Conservation (phyloP, 2,888 invertebrate genomes). For the Trichogramma dendrolimi region DNA sequence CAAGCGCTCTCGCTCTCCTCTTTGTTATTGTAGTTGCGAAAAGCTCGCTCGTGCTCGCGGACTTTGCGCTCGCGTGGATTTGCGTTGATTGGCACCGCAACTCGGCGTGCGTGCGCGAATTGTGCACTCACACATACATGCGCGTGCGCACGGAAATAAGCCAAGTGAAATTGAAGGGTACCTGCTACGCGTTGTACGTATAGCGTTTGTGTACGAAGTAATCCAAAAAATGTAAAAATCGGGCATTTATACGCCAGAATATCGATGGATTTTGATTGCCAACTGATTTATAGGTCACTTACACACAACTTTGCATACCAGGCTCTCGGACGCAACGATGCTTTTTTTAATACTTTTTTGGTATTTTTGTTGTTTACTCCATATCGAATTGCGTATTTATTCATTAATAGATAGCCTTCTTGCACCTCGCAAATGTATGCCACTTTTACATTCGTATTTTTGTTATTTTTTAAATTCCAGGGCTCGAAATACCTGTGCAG, state of each 20-base stretch:
- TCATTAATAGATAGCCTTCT: too few species aligned
- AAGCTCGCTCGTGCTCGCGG: not conserved
- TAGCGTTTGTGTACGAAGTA: not conserved
- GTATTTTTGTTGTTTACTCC: too few species aligned
- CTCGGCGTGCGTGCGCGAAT: not conserved
- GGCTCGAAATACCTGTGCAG: too few species aligned
- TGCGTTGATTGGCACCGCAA: conserved; percentile 17
- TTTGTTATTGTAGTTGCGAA: not conserved
- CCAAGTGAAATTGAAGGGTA: conserved; percentile 21
- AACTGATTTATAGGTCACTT: conserved; percentile 21
- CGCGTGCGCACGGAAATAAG: too few species aligned
- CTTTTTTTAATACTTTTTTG: too few species aligned
- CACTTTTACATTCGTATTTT: too few species aligned
- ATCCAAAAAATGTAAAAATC: conserved; percentile 16
- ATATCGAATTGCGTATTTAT: too few species aligned
- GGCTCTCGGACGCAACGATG: too few species aligned
- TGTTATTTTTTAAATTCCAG: too few species aligned
- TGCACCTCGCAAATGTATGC: too few species aligned
- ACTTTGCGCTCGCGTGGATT: too few species aligned
- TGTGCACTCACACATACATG: conserved; percentile 7
- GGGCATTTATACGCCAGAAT: conserved; percentile 25
- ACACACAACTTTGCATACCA: too few species aligned
- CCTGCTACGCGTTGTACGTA: not conserved
- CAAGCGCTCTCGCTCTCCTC: not conserved
- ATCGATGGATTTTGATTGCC: conserved; percentile 25